phyloP scores from a whole-genome alignment of 2,888 invertebrate genomes.

The Notodonta ziczac region DNA sequence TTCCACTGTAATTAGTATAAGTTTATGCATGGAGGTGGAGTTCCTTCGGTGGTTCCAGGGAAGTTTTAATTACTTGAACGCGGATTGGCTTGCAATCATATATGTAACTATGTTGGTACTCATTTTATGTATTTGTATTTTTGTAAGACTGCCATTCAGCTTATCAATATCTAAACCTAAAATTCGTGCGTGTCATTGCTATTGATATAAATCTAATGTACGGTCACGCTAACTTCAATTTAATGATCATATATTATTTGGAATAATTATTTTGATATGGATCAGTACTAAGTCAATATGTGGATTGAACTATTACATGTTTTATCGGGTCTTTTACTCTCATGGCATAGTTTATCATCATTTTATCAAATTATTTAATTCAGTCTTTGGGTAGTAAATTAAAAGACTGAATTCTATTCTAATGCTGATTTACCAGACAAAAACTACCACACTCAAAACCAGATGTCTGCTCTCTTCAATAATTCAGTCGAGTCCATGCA shows the following conservation, averaged over 20 bases:
- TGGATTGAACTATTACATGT: too few species aligned
- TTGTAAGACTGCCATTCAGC: neutral
- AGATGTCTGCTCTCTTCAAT: neutral
- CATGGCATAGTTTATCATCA: neutral
- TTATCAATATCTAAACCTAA: too few species aligned
- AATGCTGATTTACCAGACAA: too few species aligned
- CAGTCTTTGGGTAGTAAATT: too few species aligned
- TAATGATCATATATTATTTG: too few species aligned
- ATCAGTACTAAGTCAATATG: too few species aligned
- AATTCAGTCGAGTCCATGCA: neutral
- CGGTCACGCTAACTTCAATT: too few species aligned
- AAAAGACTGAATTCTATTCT: too few species aligned
- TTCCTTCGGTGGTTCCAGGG: conserved; percentile 53
- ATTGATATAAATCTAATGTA: too few species aligned
- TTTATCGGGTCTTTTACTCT: too few species aligned
- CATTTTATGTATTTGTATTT: neutral
- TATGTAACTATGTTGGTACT: conserved; percentile 26
- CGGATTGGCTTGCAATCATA: conserved; percentile 56
- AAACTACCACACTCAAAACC: neutral
- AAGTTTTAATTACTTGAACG: conserved; percentile 77
- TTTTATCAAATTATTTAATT: neutral
- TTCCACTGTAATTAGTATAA: conserved; percentile 80
- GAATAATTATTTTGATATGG: too few species aligned
- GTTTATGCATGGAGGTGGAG: conserved; percentile 76
- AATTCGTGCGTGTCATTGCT: too few species aligned